These are phyloP conservation scores for Drosophila aldrichi DNA, from an alignment of 2,888 invertebrate genomes.

Conservation along the genomic window DNA sequence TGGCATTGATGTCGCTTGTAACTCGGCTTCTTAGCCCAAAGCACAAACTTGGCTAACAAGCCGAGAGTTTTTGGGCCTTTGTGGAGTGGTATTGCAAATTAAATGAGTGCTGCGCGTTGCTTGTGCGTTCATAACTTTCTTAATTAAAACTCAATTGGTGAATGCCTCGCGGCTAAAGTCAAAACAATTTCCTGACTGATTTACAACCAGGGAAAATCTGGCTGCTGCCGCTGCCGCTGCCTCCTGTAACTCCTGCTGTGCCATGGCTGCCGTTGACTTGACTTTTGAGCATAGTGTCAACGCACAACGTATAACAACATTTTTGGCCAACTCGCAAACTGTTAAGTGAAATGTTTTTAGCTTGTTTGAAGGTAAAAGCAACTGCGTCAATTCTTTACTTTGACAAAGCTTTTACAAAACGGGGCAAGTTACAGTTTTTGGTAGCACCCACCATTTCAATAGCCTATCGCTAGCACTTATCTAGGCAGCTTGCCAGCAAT, in stretches of 20 bases:
- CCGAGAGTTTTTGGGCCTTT: slow-evolving; percentile 25
- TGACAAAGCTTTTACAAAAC: not conserved
- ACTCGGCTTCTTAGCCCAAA: not conserved
- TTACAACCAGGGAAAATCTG: slow-evolving; percentile 10
- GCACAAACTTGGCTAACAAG: slow-evolving; percentile 30
- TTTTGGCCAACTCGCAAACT: slow-evolving; percentile 42
- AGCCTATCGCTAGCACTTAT: slow-evolving; percentile 59
- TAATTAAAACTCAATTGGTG: slow-evolving; percentile 74
- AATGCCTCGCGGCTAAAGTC: slow-evolving; percentile 51
- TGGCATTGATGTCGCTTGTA: slow-evolving; percentile 51
- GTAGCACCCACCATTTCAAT: slow-evolving; percentile 35
- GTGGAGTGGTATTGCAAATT: slow-evolving; percentile 40
- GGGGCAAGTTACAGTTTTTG: not conserved
- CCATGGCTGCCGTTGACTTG: slow-evolving; percentile 19
- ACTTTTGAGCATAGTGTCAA: slow-evolving; percentile 47
- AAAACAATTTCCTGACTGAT: slow-evolving; percentile 45
- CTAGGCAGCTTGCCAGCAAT: slow-evolving; percentile 44
- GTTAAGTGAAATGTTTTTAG: slow-evolving; percentile 35
- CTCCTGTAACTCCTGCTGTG: not conserved
- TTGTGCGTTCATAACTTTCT: slow-evolving; percentile 64
- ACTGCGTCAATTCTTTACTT: slow-evolving; percentile 23
- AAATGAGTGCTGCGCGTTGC: slow-evolving; percentile 51
- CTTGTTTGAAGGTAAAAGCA: slow-evolving; percentile 33
- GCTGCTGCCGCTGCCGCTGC: not conserved
- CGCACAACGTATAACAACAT: slow-evolving; percentile 51